Evolutionary conservation across 1,140 invertebrate species (phyloP), one percentile per base, ranked within the genome.

Genomic region (Brachionus calyciflorus): DNA sequence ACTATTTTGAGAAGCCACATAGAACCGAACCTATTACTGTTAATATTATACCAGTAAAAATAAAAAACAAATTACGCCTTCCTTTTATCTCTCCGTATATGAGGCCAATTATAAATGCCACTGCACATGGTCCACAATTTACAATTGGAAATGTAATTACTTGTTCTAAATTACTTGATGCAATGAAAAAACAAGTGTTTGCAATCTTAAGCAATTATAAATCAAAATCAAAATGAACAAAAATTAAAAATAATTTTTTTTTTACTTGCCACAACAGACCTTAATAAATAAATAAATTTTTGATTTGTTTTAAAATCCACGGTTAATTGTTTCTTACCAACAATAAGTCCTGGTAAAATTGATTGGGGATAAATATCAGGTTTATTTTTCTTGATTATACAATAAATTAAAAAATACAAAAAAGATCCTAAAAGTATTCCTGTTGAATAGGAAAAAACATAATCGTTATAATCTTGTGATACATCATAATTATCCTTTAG

Each of bases 91-190:
- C 73, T 21, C 30, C 26, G 28, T 55, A 76, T 7, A 76, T 24
- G 1, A 76, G 46, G 5, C 63, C 57, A 78, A 79, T 81, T 6
- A 81, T 51, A 24, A 78, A 49, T n/a, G 77, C 78, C 14, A 81
- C 76, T 6, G 78, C 55, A 40, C 78, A 79, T 0, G 80, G 80
- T 26, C 80, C 51, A 76, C 77, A 78, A 48, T 51, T 76, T 28
- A 85, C 81, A 49, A 86, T 85, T 2, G 86, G 86, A 77, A 86
- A 86, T 4, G 84, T 81, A 12, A 86, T 82, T 49, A 85, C 78
- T 79, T 84, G 81, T 2, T 82, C 83, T 24, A 87, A 78, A 5
- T 79, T 80, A 49, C 82, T 81, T 78, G 86, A 86, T 12, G 85
- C 85, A 12, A 87, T 79, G 79, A 86, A 86, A 82, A 84, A 87